Evolutionary conservation across 1,140 invertebrate genomes (phyloP), one percentile per base, ranked within the genome.

Genomic region (Lepidurus packardi): DNA sequence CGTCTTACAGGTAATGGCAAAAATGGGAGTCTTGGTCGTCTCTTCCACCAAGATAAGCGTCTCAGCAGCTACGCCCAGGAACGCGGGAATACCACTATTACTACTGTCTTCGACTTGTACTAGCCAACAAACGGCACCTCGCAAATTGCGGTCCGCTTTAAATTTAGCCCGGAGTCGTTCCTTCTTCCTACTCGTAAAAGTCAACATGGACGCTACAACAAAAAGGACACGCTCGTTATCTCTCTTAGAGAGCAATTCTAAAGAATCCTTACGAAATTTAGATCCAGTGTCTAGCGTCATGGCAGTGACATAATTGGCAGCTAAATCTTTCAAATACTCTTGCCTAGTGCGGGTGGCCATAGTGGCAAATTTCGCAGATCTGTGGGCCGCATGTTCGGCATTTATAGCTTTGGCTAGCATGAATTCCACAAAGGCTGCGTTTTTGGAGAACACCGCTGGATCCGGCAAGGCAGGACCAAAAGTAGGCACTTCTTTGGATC

Each of bases 321-420:
- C 92, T 76, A 98, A 88, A 84, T 94, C 92, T 84, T 78, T 98
- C 78, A 98, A 87, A 85, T 98, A 98, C 86, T 98, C 97, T 84
- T 97, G 94, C 82, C 96, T 88, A 21, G 97, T 98, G 83, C 97
- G 89, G 9, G 94, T 95, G 5, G 97, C 96, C 96, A 99, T 98
- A 6, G 94, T 96, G 74, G 93, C 93, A 87, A 99, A 99, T 86
- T 98, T 98, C 83, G 98, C 94, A 10, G 95, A 97, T 80, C 93
- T 89, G 83, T 98, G 95, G 11, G 95, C 96, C 16, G 96, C 96
- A 87, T 98, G 98, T 86, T 99, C 97, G 25, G 94, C 97, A 87
- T 99, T 99, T 73, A 99, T 96, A 25, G 97, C 93, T 91, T 99
- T 98, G 73, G 96, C 93, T 80, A 98, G 85, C 34, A 98, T 87